These are phyloP conservation scores for Grammatotria lemairii DNA, from an alignment of 2,113 vertebrate species.

Conservation along the genomic window DNA sequence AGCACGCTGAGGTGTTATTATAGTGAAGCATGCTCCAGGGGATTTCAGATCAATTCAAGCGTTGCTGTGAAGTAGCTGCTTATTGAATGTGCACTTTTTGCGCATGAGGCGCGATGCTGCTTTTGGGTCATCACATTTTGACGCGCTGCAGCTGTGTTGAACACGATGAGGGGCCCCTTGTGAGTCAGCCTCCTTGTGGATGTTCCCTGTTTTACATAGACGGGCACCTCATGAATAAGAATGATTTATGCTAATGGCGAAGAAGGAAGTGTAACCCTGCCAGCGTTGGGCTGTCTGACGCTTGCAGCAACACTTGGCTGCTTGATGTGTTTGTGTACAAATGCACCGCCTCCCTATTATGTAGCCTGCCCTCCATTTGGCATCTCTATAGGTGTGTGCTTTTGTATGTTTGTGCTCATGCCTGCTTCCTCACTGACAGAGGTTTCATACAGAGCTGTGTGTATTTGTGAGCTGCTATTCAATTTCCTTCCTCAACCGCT, in stretches of 20 bases:
- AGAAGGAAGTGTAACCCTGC: conserved; percentile 34
- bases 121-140: background rate
- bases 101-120: background rate
- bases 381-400: conserved; percentile 41
- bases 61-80: background rate
- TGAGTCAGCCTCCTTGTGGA: conserved; percentile 53
- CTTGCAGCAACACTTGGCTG: conserved; percentile 42
- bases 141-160: conserved; percentile 24
- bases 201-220: conserved; percentile 51
- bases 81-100: background rate
- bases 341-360: conserved; percentile 31
- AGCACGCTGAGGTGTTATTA: conserved; percentile 29
- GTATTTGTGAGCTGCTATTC: conserved; percentile 29
- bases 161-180: conserved; percentile 12
- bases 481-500: conserved; percentile 13
- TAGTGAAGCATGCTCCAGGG: background rate
- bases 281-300: conserved; percentile 41
- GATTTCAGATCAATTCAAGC: background rate
- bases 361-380: conserved; percentile 33
- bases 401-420: conserved; percentile 19
- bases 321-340: conserved; percentile 39
- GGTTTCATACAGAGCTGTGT: conserved; percentile 3
- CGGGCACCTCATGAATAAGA: conserved; percentile 62
- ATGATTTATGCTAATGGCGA: conserved; percentile 54
- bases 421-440: background rate